A percentile compares a stretch with the other conserved stretches of the same genome.
These are phyloP conservation scores for Fistularia commersonii DNA, from an alignment of 2,797 vertebrate genomes.

Conservation along the genomic window DNA sequence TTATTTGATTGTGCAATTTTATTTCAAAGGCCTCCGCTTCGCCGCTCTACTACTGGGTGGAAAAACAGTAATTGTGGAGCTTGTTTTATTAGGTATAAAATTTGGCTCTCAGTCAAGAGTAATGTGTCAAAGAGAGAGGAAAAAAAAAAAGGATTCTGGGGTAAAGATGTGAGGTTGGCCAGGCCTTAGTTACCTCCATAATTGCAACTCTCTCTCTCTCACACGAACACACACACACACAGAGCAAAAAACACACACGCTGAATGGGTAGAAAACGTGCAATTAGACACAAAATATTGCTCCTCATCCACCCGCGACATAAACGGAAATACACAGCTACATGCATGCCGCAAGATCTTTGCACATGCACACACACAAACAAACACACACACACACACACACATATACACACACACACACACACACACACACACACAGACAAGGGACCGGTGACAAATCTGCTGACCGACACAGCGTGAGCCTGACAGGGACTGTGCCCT, in stretches of 20 bases:
- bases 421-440: conserved; percentile 29
- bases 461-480: conserved; percentile 57
- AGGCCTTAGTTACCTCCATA: conserved; percentile 38
- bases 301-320: too few species aligned
- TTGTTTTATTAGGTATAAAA: conserved; percentile 62
- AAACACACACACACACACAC: too few species aligned
- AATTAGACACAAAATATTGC: too few species aligned
- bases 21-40: conserved; percentile 53
- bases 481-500: conserved; percentile 44
- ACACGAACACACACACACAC: conserved; percentile 21
- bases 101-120: conserved; percentile 67
- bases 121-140: conserved; percentile 54
- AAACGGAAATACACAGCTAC: too few species aligned
- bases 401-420: too few species aligned
- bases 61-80: conserved; percentile 60
- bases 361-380: too few species aligned
- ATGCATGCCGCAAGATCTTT: too few species aligned
- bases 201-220: conserved; percentile 17
- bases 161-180: conserved; percentile 58
- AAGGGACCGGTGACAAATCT: conserved; percentile 68
- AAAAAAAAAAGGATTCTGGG: conserved; percentile 44
- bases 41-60: conserved; percentile 46
- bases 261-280: too few species aligned
- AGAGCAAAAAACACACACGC: too few species aligned
- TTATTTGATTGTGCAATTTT: conserved; percentile 68